These are phyloP conservation scores for Drosophila villosipedis DNA, from an alignment of 2,888 invertebrate genomes.

Conservation along the genomic window DNA sequence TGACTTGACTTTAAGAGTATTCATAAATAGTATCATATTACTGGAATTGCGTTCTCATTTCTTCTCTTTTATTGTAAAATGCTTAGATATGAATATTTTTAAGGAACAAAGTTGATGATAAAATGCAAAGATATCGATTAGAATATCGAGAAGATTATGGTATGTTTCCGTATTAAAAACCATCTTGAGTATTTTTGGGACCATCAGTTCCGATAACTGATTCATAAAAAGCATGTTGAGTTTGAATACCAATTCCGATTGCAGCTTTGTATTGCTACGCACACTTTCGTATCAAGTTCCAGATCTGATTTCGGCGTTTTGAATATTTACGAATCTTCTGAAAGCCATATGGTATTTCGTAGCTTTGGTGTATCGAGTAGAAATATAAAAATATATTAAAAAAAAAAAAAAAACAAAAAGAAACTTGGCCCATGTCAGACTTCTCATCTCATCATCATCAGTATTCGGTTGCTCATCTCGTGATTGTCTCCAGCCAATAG, in stretches of 20 bases:
- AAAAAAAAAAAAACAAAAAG: not conserved
- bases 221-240: fast-evolving
- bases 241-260: not conserved
- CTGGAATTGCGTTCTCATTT: too few relatives aligned
- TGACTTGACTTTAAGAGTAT: not conserved
- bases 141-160: too few relatives aligned
- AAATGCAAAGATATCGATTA: too few relatives aligned
- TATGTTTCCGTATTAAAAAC: too few relatives aligned
- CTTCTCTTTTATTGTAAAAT: too few relatives aligned
- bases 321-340: not conserved
- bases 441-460: not conserved
- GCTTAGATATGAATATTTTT: too few relatives aligned
- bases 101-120: too few relatives aligned
- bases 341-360: not conserved
- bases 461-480: not conserved
- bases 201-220: not conserved
- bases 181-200: too few relatives aligned
- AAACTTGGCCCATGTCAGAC: not conserved
- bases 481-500: constrained; percentile 11
- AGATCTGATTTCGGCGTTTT: not conserved
- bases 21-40: not conserved
- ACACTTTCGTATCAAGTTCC: not conserved
- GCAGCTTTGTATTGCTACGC: not conserved
- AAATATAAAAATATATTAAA: not conserved
- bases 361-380: not conserved